Conservation (phyloP, 2,888 invertebrate species). For the Theristus sp. region DNA sequence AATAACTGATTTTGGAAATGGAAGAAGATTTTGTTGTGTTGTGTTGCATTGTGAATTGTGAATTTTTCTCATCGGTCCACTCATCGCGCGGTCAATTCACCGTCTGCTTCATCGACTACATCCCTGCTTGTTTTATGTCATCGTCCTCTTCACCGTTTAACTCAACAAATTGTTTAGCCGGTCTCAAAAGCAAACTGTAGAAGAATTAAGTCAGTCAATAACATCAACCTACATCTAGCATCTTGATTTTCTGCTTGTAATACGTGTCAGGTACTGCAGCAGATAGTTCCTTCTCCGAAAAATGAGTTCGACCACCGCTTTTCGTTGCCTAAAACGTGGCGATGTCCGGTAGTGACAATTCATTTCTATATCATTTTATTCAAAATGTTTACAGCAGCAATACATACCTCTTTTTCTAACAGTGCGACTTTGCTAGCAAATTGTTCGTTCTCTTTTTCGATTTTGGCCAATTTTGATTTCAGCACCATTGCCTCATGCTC, state of each 20-base stretch:
- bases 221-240: conserved; percentile 37
- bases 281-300: conserved; percentile 3
- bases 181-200: too few relatives aligned
- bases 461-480: conserved; percentile 59
- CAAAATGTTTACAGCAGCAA: background rate
- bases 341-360: too few relatives aligned
- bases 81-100: too few relatives aligned
- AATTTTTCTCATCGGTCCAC: too few relatives aligned
- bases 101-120: too few relatives aligned
- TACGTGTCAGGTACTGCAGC: conserved; percentile 21
- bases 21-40: too few relatives aligned
- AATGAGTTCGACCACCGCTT: conserved; percentile 3
- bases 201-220: too few relatives aligned
- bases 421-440: conserved; percentile 15
- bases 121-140: too few relatives aligned
- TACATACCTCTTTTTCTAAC: conserved; percentile 7
- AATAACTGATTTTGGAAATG: too few relatives aligned
- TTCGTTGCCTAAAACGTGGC: background rate
- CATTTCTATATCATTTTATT: background rate
- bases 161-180: too few relatives aligned
- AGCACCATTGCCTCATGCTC: conserved; percentile 58
- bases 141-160: too few relatives aligned
- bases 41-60: too few relatives aligned
- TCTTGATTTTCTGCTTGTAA: conserved; percentile 45
- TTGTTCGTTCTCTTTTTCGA: conserved; percentile 56